Conservation (phyloP, 1,140 invertebrate species). For the Bombus picipes region DNA sequence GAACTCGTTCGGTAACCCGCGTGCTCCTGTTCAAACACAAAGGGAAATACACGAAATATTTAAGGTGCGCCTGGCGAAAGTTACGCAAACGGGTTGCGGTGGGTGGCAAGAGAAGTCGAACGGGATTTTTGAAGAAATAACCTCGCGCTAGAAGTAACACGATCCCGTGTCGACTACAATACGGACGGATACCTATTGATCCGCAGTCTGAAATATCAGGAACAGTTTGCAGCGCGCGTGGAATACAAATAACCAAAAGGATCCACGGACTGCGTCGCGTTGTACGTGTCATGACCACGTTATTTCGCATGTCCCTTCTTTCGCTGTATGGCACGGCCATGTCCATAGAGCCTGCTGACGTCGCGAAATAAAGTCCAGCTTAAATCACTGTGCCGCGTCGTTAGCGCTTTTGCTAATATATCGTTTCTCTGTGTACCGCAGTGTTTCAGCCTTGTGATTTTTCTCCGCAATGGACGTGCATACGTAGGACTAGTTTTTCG, state of each 20-base stretch:
- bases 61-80: too few relatives aligned
- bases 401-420: neutral
- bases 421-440: neutral
- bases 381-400: neutral
- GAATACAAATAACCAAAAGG: conserved; percentile 42
- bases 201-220: conserved; percentile 42
- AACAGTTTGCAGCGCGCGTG: conserved; percentile 15
- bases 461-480: neutral
- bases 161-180: conserved; percentile 29
- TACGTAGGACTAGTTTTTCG: neutral
- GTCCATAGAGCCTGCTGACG: neutral
- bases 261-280: neutral
- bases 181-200: conserved; percentile 45
- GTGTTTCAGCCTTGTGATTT: neutral
- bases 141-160: conserved; percentile 24
- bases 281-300: conserved; percentile 22
- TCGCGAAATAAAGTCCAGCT: neutral
- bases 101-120: conserved; percentile 1
- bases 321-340: neutral
- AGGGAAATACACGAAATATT: too few relatives aligned
- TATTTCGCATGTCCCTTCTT: conserved; percentile 13
- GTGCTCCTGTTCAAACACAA: neutral
- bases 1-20: neutral
- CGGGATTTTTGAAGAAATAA: conserved; percentile 38
- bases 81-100: neutral